Conservation (phyloP, 2,797 vertebrate genomes). For the Fringilla coelebs region DNA sequence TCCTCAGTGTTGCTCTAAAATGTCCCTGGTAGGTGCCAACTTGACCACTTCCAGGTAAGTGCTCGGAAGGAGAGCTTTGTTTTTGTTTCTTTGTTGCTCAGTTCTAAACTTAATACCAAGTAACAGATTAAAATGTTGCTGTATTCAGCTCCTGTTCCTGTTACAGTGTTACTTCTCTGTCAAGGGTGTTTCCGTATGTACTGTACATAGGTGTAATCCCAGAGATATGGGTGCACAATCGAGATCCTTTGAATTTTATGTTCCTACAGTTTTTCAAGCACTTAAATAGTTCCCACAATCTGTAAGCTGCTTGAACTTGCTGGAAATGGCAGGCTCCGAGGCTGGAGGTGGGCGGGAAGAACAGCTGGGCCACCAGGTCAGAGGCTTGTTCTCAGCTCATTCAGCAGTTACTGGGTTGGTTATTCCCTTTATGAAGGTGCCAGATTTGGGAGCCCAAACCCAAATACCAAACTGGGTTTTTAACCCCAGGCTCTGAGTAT, state of each 20-base stretch:
- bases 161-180: not conserved
- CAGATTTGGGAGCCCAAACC: not conserved
- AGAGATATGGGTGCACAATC: fast-evolving
- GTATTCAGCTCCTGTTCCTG: not conserved
- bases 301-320: not conserved
- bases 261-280: not conserved
- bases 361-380: not conserved
- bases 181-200: fast-evolving
- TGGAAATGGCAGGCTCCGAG: not conserved
- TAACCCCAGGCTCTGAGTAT: fast-evolving
- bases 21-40: not conserved
- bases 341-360: not conserved
- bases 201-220: no score
- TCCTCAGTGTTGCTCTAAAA: not conserved
- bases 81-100: not conserved
- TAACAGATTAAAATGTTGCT: not conserved
- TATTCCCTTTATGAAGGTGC: not conserved
- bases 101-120: not conserved
- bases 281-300: fast-evolving
- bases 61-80: not conserved
- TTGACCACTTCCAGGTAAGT: not conserved
- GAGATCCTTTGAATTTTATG: not conserved
- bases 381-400: fast-evolving
- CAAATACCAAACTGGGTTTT: fast-evolving
- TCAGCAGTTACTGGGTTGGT: not conserved